phyloP scores from a whole-genome alignment of 92 coral and sea anemone species.

The Pocillopora meandrina region DNA sequence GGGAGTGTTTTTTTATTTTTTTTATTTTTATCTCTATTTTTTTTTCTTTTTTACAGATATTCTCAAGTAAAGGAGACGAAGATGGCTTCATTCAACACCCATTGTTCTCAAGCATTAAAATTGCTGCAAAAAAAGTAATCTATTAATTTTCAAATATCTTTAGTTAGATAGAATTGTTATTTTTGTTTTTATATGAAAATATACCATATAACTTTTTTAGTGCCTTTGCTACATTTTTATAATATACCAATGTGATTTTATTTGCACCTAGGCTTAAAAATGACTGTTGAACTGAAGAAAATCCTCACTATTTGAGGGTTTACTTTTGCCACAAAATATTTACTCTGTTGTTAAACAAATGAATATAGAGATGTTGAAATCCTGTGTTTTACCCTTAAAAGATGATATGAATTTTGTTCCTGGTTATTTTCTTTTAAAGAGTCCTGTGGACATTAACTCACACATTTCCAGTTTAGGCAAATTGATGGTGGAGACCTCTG shows the following conservation, averaged over 20 bases:
- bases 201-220: too few relatives aligned
- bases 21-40: background rate
- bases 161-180: too few relatives aligned
- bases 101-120: constrained; percentile 3
- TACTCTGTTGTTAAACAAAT: too few relatives aligned
- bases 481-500: background rate
- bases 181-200: background rate
- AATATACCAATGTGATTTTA: too few relatives aligned
- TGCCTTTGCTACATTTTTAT: too few relatives aligned
- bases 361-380: too few relatives aligned
- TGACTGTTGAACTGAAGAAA: too few relatives aligned
- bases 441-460: background rate
- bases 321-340: too few relatives aligned
- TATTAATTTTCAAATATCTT: background rate
- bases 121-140: constrained; percentile 25
- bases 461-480: background rate
- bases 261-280: too few relatives aligned
- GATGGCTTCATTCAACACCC: constrained; percentile 22
- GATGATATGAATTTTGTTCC: too few relatives aligned
- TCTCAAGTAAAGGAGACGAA: constrained; percentile 24
- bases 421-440: constrained; percentile 10
- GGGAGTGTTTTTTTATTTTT: background rate
- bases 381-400: background rate
- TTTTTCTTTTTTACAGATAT: background rate
- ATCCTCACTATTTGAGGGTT: too few relatives aligned